These are phyloP conservation scores for Byasa hedistus DNA, from an alignment of 2,888 invertebrate species.

Conservation along the genomic window DNA sequence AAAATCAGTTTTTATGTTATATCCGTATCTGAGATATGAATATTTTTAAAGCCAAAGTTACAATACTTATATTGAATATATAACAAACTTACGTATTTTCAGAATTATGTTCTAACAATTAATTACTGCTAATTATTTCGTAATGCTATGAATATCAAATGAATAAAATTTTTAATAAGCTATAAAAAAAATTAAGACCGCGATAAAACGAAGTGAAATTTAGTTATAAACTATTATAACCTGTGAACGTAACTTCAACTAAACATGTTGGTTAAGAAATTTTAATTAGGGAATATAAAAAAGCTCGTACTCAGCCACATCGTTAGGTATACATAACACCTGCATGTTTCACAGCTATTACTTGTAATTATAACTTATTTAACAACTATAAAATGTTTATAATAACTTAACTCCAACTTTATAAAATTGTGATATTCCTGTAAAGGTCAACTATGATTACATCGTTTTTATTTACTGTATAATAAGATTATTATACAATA, in stretches of 20 bases:
- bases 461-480: background rate
- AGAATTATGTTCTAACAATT: background rate
- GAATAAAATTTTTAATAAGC: background rate
- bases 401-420: background rate
- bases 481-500: background rate
- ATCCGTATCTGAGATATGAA: background rate
- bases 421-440: too few relatives aligned
- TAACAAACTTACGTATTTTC: background rate
- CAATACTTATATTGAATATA: background rate
- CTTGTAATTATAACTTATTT: slow-evolving; percentile 19
- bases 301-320: slow-evolving; percentile 9
- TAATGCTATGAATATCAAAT: background rate
- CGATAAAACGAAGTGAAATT: background rate
- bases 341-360: slow-evolving; percentile 19
- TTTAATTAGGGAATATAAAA: slow-evolving; percentile 25
- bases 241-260: background rate
- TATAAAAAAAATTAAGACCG: background rate
- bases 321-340: slow-evolving; percentile 21
- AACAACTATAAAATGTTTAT: background rate
- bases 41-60: background rate
- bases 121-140: background rate
- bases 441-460: background rate
- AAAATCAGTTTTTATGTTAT: too few relatives aligned
- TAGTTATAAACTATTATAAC: slow-evolving; percentile 8
- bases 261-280: background rate